phyloP scores from a whole-genome alignment of 2,113 vertebrate species.

The Perca flavescens region DNA sequence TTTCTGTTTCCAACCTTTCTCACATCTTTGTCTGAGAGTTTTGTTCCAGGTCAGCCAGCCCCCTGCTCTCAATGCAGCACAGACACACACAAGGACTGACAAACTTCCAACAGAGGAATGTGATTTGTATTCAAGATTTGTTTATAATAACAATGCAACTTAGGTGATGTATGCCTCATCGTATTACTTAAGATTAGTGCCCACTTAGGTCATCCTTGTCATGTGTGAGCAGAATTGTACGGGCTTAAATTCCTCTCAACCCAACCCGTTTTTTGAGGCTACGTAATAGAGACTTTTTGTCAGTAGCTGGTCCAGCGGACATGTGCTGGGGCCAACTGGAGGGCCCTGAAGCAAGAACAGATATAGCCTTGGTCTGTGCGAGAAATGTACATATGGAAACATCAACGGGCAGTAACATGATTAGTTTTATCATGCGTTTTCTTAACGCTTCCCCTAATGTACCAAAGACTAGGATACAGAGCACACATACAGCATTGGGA shows the following conservation, averaged over 20 bases:
- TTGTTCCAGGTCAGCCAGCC: constrained; percentile 25
- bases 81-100: constrained; percentile 31
- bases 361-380: not conserved
- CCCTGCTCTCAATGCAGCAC: constrained; percentile 38
- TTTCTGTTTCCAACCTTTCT: constrained; percentile 17
- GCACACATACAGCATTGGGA: not conserved
- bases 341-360: constrained; percentile 27
- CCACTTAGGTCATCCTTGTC: constrained; percentile 22
- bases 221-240: constrained; percentile 1
- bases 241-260: constrained; percentile 2
- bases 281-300: constrained; percentile 17
- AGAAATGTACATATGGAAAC: not conserved
- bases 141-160: constrained; percentile 5
- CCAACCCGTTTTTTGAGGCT: constrained; percentile 12
- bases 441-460: constrained; percentile 31
- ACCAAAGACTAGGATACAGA: constrained; percentile 11
- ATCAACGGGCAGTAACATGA: constrained; percentile 20
- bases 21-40: constrained; percentile 22
- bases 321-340: constrained; percentile 22
- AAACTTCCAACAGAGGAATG: constrained; percentile 2
- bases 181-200: not conserved
- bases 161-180: not conserved
- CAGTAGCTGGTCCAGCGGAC: constrained; percentile 10
- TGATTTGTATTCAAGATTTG: constrained; percentile 4
- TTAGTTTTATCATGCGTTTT: constrained; percentile 12